Evolutionary conservation across 2,888 invertebrate genomes (phyloP).

Genomic region (Byasa hedistus): DNA sequence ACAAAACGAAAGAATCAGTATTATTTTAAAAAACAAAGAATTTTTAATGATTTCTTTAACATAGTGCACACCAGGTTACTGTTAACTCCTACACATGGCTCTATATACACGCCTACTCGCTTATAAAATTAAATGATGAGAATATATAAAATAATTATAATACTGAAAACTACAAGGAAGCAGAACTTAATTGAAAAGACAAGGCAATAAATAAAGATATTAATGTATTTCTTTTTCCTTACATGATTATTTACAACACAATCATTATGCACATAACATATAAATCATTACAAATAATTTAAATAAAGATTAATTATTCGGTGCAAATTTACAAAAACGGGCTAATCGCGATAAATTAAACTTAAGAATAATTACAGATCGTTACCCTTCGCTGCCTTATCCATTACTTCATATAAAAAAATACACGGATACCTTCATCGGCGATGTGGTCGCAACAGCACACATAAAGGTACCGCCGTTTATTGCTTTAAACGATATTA

Average conservation of each 20-base stretch:
- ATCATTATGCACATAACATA: slow-evolving; percentile 77
- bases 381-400: neutral
- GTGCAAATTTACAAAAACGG: slow-evolving; percentile 64
- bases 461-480: neutral
- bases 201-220: slow-evolving; percentile 68
- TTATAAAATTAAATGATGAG: neutral
- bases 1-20: too few species aligned
- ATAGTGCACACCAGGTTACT: too few species aligned
- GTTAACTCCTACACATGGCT: too few species aligned
- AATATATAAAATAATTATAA: neutral
- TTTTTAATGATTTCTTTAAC: too few species aligned
- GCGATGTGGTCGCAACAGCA: neutral
- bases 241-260: slow-evolving; percentile 76
- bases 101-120: neutral
- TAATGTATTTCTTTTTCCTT: slow-evolving; percentile 69
- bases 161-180: neutral
- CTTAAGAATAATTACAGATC: slow-evolving; percentile 25
- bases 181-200: slow-evolving; percentile 45
- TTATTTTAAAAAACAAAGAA: too few species aligned
- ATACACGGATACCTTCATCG: neutral
- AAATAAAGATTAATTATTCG: slow-evolving; percentile 64
- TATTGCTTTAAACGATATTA: neutral
- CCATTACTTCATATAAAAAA: neutral
- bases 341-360: slow-evolving; percentile 19
- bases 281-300: slow-evolving; percentile 73